phyloP scores from a whole-genome alignment of 2,113 vertebrate species.

The Ardeotis arabs region DNA sequence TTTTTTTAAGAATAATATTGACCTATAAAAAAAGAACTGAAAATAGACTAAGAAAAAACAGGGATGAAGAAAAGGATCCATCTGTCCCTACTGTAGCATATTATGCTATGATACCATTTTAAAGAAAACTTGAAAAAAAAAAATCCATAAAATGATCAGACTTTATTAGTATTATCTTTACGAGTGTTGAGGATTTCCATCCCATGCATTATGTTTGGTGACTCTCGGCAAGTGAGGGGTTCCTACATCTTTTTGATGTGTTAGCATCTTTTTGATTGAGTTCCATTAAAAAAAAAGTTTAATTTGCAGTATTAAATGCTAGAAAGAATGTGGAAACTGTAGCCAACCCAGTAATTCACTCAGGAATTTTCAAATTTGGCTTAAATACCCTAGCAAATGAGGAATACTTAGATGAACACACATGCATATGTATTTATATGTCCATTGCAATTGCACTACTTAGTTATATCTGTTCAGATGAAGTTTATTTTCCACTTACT shows the following conservation, averaged over 20 bases:
- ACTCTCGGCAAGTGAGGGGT: not conserved
- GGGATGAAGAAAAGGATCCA: not conserved
- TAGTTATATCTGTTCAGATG: not conserved
- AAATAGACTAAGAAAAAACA: not conserved
- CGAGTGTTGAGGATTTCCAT: not conserved
- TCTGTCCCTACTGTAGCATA: not conserved
- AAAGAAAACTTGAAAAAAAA: not conserved
- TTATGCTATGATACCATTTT: not conserved
- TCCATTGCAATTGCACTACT: not conserved
- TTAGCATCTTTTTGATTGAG: not conserved
- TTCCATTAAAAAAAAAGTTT: not conserved
- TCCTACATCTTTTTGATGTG: not conserved
- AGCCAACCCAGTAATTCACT: not conserved
- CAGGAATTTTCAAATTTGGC: not conserved
- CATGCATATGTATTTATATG: not conserved
- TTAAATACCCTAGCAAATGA: not conserved
- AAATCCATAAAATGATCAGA: not conserved
- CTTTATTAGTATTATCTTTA: not conserved
- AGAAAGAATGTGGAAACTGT: not conserved
- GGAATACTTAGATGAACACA: not conserved
- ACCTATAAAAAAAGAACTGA: not conserved
- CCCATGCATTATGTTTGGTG: not conserved
- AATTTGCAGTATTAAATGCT: not conserved
- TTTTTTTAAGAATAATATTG: not conserved
- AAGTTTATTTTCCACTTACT: not conserved